Evolutionary conservation across 64 coral and sea anemone genomes (phyloP), one percentile per base, ranked within the genome.

Genomic region (Platygyra sinensis): DNA sequence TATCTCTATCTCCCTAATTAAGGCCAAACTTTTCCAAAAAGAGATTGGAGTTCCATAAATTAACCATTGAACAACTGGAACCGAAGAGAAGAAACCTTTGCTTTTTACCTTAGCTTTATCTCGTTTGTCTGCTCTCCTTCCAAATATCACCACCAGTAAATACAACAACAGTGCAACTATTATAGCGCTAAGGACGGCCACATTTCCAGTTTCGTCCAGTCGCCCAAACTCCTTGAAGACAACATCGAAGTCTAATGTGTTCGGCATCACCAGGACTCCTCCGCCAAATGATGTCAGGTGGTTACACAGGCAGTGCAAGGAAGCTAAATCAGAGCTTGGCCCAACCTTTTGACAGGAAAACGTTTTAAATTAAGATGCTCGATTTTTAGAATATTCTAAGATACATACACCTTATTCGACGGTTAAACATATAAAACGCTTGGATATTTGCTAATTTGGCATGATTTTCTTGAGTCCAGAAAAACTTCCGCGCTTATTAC

Each of bases 211-310:
- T 38, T 96, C 91, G 18, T 76, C 87, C 24, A 96, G 88, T 74
- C 87, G 87, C 29, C 31, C 30, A 4, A 96, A 83, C 60, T 93
- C 88, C 1, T 62, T 64, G 25, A 96, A 87, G 57, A 93, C 95
- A 22, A 89, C 86, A 62, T 75, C 55, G 86, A 93, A 93, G 67
- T 96, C 95, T 54, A 96, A 86, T n/a, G 82, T 83, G 24, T 96
- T 96, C 4, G 95, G 95, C 64, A 61, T 92, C 54, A 96, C 78
- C 31, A 93, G 74, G 17, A 96, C 32, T 33, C 95, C 90, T 33
- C 95, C 95, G 24, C 95, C 95, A 88, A 96, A 96, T 18, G 91
- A 93, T 20, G 95, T 96, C 36, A 96, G 87, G 75, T 96, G 94
- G 72, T 93, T 93, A 74, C 94, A 96, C 1, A 96, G 69, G 75